Percentiles rank a stretch among this genome's conserved stretches.
Evolutionary conservation across 1,140 invertebrate species (phyloP).

Genomic region (Lasioglossum albipes): DNA sequence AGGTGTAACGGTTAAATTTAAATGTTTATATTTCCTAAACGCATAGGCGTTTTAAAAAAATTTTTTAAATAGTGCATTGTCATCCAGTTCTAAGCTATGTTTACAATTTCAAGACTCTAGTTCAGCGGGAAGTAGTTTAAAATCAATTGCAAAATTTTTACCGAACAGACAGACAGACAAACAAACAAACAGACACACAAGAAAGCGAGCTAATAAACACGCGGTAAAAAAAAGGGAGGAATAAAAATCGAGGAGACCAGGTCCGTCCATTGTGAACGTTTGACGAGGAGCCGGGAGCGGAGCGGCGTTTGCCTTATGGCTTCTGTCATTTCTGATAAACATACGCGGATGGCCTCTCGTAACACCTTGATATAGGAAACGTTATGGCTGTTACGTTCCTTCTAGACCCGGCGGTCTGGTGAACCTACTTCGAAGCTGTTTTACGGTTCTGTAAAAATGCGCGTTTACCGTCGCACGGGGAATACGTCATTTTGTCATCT

Average conservation of each 20-base stretch:
- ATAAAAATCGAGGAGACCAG: slow-evolving; percentile 21
- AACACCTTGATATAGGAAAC: slow-evolving; percentile 26
- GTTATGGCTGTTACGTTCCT: slow-evolving; percentile 6
- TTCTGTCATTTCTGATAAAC: slow-evolving; percentile 38
- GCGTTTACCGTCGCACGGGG: slow-evolving; percentile 10
- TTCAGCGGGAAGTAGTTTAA: no score
- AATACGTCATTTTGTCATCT: slow-evolving; percentile 38
- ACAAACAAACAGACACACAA: no score
- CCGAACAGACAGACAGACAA: no score
- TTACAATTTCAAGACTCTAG: no score
- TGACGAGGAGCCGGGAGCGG: slow-evolving; percentile 4
- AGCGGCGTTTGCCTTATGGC: slow-evolving; percentile 27
- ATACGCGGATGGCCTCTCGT: slow-evolving; percentile 21
- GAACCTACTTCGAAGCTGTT: slow-evolving; percentile 4
- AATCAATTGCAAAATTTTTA: no score
- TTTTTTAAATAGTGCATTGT: no score
- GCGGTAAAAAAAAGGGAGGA: neutral
- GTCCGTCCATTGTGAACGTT: slow-evolving; percentile 6
- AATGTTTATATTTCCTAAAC: no score
- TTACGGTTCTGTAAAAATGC: slow-evolving; percentile 43
- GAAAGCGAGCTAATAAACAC: no score
- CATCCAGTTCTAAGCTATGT: no score
- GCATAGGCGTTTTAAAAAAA: no score
- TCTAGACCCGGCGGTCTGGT: neutral
- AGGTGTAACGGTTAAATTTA: no score